Conservation (phyloP, 2,113 vertebrate species). For the Ahaetulla prasina region DNA sequence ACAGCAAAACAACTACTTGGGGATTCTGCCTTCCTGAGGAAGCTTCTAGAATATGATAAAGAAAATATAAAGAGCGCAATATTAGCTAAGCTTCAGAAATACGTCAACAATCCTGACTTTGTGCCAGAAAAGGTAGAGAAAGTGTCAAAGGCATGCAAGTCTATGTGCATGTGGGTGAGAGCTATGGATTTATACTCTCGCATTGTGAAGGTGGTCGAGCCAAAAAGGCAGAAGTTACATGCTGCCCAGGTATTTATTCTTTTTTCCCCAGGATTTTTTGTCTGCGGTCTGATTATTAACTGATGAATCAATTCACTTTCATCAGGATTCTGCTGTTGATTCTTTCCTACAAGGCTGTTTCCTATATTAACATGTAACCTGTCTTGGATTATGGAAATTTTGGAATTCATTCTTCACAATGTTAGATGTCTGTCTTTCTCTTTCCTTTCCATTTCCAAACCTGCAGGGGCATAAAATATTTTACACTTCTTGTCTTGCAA, state of each 20-base stretch:
- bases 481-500: background rate
- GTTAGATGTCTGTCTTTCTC: background rate
- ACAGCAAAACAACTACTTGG: conserved; percentile 80
- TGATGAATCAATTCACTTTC: background rate
- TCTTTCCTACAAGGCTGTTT: background rate
- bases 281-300: background rate
- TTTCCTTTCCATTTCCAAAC: background rate
- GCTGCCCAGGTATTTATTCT: conserved; percentile 69
- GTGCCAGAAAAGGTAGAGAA: conserved; percentile 83
- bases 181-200: conserved; percentile 80
- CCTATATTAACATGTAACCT: background rate
- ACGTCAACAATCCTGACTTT: conserved; percentile 81
- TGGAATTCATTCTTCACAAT: background rate
- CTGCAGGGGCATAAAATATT: background rate
- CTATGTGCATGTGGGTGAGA: conserved; percentile 84
- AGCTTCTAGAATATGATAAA: conserved; percentile 78
- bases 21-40: conserved; percentile 78
- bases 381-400: background rate
- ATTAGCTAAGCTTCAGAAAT: conserved; percentile 76
- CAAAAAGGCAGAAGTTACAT: conserved; percentile 76
- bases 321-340: background rate
- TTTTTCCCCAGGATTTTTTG: background rate
- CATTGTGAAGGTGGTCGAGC: conserved; percentile 77
- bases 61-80: conserved; percentile 79
- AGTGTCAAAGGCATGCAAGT: conserved; percentile 80